A percentile compares a stretch with the other conserved stretches of the same genome.
Conservation (phyloP, 2,888 invertebrate genomes). For the Eupithecia subfuscata region DNA sequence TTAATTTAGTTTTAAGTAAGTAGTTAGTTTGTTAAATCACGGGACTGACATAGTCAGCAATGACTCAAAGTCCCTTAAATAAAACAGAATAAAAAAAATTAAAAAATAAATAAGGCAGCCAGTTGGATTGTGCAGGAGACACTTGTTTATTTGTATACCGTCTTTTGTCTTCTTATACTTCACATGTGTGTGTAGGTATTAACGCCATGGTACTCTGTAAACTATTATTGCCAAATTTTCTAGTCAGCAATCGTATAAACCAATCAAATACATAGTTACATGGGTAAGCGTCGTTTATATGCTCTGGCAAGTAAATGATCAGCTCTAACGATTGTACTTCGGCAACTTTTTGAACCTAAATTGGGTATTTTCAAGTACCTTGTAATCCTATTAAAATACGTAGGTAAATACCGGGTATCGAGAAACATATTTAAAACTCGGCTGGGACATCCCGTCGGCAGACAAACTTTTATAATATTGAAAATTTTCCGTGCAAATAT, state of each 20-base stretch:
- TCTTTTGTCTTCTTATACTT: too few species aligned
- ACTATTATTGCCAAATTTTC: neutral
- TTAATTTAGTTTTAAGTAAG: too few species aligned
- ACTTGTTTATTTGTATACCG: too few species aligned
- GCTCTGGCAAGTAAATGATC: slow-evolving; percentile 55
- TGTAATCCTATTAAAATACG: slow-evolving; percentile 63
- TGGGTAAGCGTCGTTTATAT: slow-evolving; percentile 36
- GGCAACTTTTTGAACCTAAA: slow-evolving; percentile 55
- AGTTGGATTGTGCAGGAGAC: too few species aligned
- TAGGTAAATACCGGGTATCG: slow-evolving; percentile 53
- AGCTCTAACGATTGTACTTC: slow-evolving; percentile 60
- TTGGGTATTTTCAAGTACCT: slow-evolving; percentile 58
- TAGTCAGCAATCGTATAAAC: neutral
- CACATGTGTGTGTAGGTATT: too few species aligned
- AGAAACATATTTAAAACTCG: slow-evolving; percentile 69
- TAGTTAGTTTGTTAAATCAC: too few species aligned
- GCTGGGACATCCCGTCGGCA: slow-evolving; percentile 49
- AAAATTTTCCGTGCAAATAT: slow-evolving; percentile 66
- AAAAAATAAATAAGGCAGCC: too few species aligned
- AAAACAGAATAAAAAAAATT: too few species aligned
- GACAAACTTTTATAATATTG: slow-evolving; percentile 71
- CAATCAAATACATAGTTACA: neutral
- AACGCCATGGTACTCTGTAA: too few species aligned
- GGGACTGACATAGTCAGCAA: too few species aligned
- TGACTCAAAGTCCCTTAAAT: too few species aligned